Evolutionary conservation across 1,140 invertebrate species (phyloP), one percentile per base, ranked within the genome.

Genomic region (Hylyphantes graminicola): DNA sequence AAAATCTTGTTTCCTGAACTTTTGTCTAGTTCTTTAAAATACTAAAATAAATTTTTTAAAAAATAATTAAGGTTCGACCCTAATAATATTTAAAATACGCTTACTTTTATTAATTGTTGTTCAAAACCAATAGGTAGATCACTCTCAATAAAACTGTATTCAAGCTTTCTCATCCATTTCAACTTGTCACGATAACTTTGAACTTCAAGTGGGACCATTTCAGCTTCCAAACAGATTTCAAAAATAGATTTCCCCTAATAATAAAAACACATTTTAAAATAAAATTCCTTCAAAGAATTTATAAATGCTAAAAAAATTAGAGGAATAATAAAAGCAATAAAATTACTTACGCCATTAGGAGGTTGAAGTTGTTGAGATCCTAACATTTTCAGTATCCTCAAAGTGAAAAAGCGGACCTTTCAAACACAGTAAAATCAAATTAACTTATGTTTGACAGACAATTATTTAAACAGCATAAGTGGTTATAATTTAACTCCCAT

Each of bases 111-210:
- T 13, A 54, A 19, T 19, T 48, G 50, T 51, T 84, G 50, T 50
- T 50, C 74, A 77, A n/a, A 64, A 50, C 51, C 72, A 57, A 70
- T 13, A 17, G 89, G 89, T 13, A 87, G 86, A 85, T 85, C 77
- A 10, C 88, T 86, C 15, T 89, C 85, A 8, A 91, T 89, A 21
- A 88, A 85, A 7, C 87, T 86, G 79, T 87, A 88, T n/a, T 93
- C 92, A 55, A 98, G 90, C 85, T 94, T 93, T 86, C 94, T 93
- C 12, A 98, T 88, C 85, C 93, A 90, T 67, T 94, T 90, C 7
- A 97, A 88, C 88, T 94, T 94, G 15, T 95, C 92, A 82, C 96
- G 91, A 87, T 96, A 97, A 21, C 93, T 93, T 73, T 94, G 92
- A 5, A 98, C 92, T 13, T 92, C 90, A 0, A 89, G 91, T 0